Percentiles rank a stretch among this genome's conserved stretches.
These are phyloP conservation scores for Drosophila kepulauana DNA, from an alignment of 1,140 invertebrate genomes.

Conservation along the genomic window DNA sequence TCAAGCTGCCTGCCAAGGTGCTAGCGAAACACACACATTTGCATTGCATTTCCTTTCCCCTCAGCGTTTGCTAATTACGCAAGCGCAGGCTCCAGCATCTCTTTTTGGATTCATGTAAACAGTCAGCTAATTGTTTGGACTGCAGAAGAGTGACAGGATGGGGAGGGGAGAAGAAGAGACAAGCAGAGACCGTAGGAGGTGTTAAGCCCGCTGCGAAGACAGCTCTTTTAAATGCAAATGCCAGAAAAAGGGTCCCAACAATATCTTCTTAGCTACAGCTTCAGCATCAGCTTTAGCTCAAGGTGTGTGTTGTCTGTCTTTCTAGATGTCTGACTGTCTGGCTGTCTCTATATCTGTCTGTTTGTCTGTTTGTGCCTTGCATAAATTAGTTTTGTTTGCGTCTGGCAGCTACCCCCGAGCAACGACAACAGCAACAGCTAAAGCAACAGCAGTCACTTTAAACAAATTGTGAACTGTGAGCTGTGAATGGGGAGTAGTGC, in stretches of 20 bases:
- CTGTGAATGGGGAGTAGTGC: conserved; percentile 42
- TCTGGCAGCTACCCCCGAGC: conserved; percentile 46
- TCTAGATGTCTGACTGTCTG: conserved; percentile 11
- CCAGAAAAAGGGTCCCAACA: conserved; percentile 40
- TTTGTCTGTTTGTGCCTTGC: conserved; percentile 43
- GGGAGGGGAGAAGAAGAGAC: neutral
- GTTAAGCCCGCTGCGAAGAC: conserved; percentile 53
- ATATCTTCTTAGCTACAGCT: conserved; percentile 26
- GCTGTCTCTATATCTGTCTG: conserved; percentile 20
- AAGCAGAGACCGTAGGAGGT: conserved; percentile 37
- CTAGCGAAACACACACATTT: conserved; percentile 15
- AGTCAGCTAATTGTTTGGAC: conserved; percentile 73
- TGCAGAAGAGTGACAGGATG: neutral
- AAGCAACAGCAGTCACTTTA: conserved; percentile 46
- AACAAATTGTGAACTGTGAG: conserved; percentile 66
- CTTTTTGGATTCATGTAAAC: conserved; percentile 60
- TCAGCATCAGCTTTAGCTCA: conserved; percentile 19
- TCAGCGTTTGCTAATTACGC: conserved; percentile 65
- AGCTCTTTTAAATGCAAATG: conserved; percentile 78
- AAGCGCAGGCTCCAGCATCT: conserved; percentile 50
- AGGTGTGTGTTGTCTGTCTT: conserved; percentile 29
- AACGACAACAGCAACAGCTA: too few species aligned
- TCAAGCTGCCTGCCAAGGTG: conserved; percentile 37
- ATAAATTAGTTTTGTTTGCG: conserved; percentile 76
- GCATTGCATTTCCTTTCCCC: conserved; percentile 7